These are phyloP conservation scores for Porites evermanni DNA, from an alignment of 92 coral and sea anemone genomes.

Conservation along the genomic window DNA sequence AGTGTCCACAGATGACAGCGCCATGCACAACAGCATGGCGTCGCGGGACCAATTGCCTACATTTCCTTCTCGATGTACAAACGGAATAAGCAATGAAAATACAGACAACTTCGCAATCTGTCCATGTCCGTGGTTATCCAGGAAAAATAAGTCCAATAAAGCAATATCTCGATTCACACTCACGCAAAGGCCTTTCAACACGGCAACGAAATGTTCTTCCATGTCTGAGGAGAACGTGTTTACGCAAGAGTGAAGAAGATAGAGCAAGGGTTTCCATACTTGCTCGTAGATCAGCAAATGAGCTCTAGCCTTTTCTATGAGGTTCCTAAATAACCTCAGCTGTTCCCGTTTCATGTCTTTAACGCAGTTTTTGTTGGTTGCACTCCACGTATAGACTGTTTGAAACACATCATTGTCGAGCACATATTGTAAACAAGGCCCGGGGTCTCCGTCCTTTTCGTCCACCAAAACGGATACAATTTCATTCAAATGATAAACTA, in stretches of 20 bases:
- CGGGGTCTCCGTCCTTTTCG: slow-evolving; percentile 91
- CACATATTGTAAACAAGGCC: slow-evolving; percentile 92
- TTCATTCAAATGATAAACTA: slow-evolving; percentile 87
- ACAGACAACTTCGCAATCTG: slow-evolving; percentile 87
- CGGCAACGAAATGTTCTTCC: slow-evolving; percentile 91
- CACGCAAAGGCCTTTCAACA: slow-evolving; percentile 92
- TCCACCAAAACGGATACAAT: slow-evolving; percentile 85
- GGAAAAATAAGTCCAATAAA: slow-evolving; percentile 85
- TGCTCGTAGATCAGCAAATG: slow-evolving; percentile 89
- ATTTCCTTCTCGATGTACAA: slow-evolving; percentile 91
- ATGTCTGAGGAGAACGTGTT: slow-evolving; percentile 79
- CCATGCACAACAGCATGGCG: slow-evolving; percentile 94
- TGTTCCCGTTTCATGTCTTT: slow-evolving; percentile 95
- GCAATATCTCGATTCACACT: slow-evolving; percentile 95
- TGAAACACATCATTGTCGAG: slow-evolving; percentile 86
- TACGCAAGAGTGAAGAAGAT: slow-evolving; percentile 85
- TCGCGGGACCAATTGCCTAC: slow-evolving; percentile 96
- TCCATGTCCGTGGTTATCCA: slow-evolving; percentile 78
- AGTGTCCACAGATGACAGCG: slow-evolving; percentile 90
- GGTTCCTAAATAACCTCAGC: slow-evolving; percentile 81
- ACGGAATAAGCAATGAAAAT: slow-evolving; percentile 92
- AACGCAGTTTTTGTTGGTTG: slow-evolving; percentile 65
- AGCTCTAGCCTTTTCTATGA: slow-evolving; percentile 83
- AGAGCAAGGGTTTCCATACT: slow-evolving; percentile 90
- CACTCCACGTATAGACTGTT: slow-evolving; percentile 85